Evolutionary conservation across 2,113 vertebrate genomes (phyloP).

Genomic region (Hipposideros armiger): DNA sequence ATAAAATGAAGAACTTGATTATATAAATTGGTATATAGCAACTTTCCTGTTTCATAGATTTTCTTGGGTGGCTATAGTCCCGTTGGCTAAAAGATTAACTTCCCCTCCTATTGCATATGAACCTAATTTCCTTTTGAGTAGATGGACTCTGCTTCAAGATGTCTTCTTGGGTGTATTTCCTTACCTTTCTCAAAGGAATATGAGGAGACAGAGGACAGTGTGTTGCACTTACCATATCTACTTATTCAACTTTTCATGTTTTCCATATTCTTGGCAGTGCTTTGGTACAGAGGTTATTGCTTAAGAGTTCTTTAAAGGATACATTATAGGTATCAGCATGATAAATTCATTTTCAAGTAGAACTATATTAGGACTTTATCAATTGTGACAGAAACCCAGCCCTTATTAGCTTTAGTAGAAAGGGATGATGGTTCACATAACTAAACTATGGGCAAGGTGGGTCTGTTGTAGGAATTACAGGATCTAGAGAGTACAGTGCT

Average conservation of each 20-base stretch:
- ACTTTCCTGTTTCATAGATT: constrained; percentile 10
- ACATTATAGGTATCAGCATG: neutral
- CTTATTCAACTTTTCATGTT: neutral
- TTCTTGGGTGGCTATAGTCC: neutral
- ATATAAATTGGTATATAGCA: neutral
- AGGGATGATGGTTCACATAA: neutral
- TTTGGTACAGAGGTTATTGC: neutral
- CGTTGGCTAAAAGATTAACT: neutral
- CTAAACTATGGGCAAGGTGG: neutral
- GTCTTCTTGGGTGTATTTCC: neutral
- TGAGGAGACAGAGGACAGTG: neutral
- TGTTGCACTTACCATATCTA: neutral
- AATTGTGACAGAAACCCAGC: constrained; percentile 2
- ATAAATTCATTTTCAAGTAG: neutral
- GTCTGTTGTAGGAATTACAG: neutral
- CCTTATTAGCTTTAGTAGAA: neutral
- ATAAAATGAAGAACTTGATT: neutral
- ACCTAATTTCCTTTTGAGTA: neutral
- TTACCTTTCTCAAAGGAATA: constrained; percentile 1
- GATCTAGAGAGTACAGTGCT: neutral
- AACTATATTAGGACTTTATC: neutral
- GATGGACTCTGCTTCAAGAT: neutral
- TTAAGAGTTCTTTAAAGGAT: constrained; percentile 25
- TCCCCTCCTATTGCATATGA: neutral
- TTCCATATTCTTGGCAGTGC: neutral